A percentile compares a stretch with the other conserved stretches of the same genome.
Evolutionary conservation across 2,113 vertebrate species (phyloP).

Genomic region (Tragelaphus scriptus): DNA sequence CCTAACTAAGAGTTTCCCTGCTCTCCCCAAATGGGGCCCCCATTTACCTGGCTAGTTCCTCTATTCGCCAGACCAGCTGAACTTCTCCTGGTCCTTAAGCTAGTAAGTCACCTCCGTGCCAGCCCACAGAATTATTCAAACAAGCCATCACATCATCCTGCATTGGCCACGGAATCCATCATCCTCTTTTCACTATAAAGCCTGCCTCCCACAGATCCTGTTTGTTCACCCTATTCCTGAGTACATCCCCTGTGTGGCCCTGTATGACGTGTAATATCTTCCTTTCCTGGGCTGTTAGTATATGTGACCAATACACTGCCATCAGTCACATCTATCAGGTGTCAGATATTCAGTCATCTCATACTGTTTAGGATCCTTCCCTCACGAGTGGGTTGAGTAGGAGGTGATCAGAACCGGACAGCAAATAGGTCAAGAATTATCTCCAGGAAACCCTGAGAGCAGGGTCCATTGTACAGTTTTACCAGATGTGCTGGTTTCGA

Average conservation of each 20-base stretch:
- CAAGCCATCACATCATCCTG: not conserved
- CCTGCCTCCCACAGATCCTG: not conserved
- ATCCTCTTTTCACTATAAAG: not conserved
- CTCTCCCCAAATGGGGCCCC: not conserved
- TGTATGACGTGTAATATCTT: not conserved
- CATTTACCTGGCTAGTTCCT: not conserved
- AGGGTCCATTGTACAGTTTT: not conserved
- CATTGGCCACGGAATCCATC: not conserved
- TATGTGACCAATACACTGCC: not conserved
- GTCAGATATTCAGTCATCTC: not conserved
- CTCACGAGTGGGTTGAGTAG: not conserved
- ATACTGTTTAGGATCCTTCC: not conserved
- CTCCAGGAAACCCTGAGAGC: not conserved
- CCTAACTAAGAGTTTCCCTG: not conserved
- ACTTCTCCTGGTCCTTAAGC: not conserved
- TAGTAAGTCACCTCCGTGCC: not conserved
- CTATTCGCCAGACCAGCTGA: not conserved
- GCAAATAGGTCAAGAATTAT: not conserved
- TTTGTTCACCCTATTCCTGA: not conserved
- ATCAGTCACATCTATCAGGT: not conserved
- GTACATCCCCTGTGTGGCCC: not conserved
- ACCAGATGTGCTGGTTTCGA: not conserved
- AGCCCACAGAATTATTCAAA: not conserved
- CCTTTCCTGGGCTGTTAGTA: not conserved
- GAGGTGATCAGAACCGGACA: not conserved